Conservation (phyloP, 2,113 vertebrate genomes). For the Labeo rohita region DNA sequence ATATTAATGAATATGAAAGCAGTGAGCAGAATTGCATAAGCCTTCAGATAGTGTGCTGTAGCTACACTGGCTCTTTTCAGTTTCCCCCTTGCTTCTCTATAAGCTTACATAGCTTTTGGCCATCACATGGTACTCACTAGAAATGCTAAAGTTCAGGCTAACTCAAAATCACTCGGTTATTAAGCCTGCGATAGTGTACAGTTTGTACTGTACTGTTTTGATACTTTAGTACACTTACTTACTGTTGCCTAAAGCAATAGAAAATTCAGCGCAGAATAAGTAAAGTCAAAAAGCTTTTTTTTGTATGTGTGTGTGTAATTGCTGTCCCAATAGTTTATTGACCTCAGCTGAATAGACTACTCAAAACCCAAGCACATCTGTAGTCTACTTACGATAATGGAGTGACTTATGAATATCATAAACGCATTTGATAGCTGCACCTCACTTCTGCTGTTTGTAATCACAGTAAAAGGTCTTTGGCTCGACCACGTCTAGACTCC, state of each 20-base stretch:
- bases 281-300: slow-evolving; percentile 23
- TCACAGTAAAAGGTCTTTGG: slow-evolving; percentile 72
- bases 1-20: neutral
- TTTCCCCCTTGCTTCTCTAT: neutral
- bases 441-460: slow-evolving; percentile 70
- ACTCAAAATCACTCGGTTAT: neutral
- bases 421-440: slow-evolving; percentile 64
- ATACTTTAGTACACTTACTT: neutral
- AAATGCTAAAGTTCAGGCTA: slow-evolving; percentile 1
- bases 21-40: neutral
- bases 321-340: slow-evolving; percentile 17
- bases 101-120: neutral
- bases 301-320: slow-evolving; percentile 46
- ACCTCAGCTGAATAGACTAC: slow-evolving; percentile 14
- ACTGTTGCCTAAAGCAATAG: neutral
- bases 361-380: slow-evolving; percentile 25
- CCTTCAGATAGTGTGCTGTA: neutral
- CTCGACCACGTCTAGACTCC: slow-evolving; percentile 56
- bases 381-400: slow-evolving; percentile 48
- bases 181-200: slow-evolving; percentile 9
- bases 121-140: neutral
- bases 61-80: neutral
- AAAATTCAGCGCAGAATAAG: slow-evolving; percentile 2
- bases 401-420: slow-evolving; percentile 53
- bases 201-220: neutral